Evolutionary conservation across 2,797 vertebrate genomes (phyloP), one percentile per base, ranked within the genome.

Genomic region (Macroramphosus scolopax): DNA sequence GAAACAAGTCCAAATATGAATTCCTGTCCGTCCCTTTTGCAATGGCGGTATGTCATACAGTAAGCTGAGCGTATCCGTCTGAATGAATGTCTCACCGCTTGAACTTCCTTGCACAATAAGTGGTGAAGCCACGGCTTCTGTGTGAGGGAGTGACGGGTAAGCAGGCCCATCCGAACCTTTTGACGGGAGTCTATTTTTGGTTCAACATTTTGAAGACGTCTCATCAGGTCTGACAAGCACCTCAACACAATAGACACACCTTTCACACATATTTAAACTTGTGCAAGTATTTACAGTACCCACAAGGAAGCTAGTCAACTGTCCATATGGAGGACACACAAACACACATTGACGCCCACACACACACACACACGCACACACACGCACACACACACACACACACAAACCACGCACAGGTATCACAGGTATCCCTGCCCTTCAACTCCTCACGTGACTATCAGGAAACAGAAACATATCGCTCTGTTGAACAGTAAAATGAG

Each of bases 191-290:
- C 37, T 73, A 51, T 57, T 68, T 69, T 57, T 47, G 36, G 42
- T 57, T 58, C 63, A 49, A 14, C 18, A 14, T 17, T 25, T 37
- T 13, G 8, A 54, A 65, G 17, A n/a, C n/a, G n/a, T n/a, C n/a
- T n/a, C 33, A 70, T 82, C 79, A 75, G 78, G 74, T 82, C 46
- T 59, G 55, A 82, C 72, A 29, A 54, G 76, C 60, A 63, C 38
- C 29, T 68, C 46, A 44, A 59, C 56, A 60, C 52, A 12, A 40
- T 47, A 32, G 39, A 57, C 67, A 58, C 63, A 51, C 47, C 56
- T 64, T 57, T 33, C 13, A 57, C 51, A 77, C 65, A 39, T 49
- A 63, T 76, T 41, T 2, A 33, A 31, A 35, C 18, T 5, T 17
- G n/a, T 45, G 7, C 30, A 51, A 32, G 24, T 46, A 68, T 68